phyloP scores from a whole-genome alignment of 2,888 invertebrate genomes.

The Cataglyphis altisquamis region DNA sequence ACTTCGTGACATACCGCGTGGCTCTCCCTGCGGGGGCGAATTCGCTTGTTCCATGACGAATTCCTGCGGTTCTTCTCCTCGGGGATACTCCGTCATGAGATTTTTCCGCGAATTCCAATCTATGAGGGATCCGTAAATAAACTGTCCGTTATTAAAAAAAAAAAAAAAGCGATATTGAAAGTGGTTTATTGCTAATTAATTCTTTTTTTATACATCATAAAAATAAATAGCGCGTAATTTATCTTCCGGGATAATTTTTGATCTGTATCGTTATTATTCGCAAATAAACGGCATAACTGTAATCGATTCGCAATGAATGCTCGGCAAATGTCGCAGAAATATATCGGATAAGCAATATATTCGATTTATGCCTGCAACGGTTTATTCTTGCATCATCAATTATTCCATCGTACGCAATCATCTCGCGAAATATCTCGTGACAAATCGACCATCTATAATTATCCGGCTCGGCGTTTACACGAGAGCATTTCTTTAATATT shows the following conservation, averaged over 20 bases:
- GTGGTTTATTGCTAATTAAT: conserved; percentile 8
- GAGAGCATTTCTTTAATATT: conserved; percentile 4
- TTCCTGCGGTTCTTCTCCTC: conserved; percentile 67
- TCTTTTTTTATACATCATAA: not conserved
- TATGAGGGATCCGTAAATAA: conserved; percentile 23
- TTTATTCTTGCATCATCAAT: conserved; percentile 38
- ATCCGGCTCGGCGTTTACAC: not conserved
- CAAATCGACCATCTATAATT: conserved; percentile 43
- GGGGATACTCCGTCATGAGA: conserved; percentile 58
- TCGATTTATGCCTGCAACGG: not conserved
- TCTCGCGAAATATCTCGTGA: conserved; percentile 27
- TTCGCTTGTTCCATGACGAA: conserved; percentile 68
- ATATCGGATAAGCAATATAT: not conserved
- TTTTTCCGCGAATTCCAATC: conserved; percentile 60
- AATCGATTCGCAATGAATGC: conserved; percentile 7
- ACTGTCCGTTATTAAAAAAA: conserved; percentile 12
- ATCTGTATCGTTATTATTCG: not conserved
- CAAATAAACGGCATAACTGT: not conserved
- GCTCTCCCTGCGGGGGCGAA: conserved; percentile 68
- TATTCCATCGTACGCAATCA: conserved; percentile 21
- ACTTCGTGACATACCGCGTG: conserved; percentile 81
- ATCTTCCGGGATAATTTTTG: not conserved
- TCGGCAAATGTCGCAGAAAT: conserved; percentile 7
- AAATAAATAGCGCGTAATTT: not conserved
- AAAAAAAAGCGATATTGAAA: not conserved